Percentiles rank a stretch among this genome's conserved stretches.
These are phyloP conservation scores for Onychomys leucogaster DNA, from an alignment of 2,797 vertebrate species.

Conservation along the genomic window DNA sequence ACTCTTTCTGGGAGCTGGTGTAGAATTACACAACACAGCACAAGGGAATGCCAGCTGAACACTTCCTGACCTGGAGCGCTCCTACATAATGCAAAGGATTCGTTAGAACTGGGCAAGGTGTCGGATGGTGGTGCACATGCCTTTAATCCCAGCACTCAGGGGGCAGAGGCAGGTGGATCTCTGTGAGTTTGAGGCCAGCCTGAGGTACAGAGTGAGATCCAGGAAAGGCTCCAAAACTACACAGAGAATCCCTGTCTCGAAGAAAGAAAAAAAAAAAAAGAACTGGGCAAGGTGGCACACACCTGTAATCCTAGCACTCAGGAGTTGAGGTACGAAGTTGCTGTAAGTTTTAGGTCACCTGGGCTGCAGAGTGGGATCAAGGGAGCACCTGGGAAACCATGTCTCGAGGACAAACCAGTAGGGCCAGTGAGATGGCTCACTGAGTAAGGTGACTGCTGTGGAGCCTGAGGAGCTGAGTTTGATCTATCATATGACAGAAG, in stretches of 20 bases:
- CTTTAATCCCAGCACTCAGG: not conserved
- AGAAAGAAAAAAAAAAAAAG: too few species aligned
- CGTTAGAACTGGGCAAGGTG: not conserved
- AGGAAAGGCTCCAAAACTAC: too few species aligned
- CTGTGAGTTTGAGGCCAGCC: not conserved
- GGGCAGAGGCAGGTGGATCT: not conserved
- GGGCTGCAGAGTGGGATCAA: not conserved
- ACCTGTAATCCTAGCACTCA: too few species aligned
- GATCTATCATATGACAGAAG: too few species aligned
- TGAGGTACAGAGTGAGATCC: too few species aligned
- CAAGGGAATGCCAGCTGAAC: not conserved
- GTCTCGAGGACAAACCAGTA: not conserved
- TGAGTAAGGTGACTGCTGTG: not conserved
- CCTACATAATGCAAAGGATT: not conserved
- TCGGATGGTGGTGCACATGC: too few species aligned
- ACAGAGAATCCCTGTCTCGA: too few species aligned
- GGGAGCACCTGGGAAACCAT: too few species aligned
- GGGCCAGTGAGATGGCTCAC: too few species aligned
- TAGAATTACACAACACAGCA: not conserved
- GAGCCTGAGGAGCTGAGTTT: too few species aligned
- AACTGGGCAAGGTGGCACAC: too few species aligned
- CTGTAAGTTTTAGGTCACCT: not conserved
- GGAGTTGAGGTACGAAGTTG: not conserved
- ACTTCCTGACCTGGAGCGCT: not conserved
- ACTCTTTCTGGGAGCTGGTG: not conserved